Evolutionary conservation across 1,140 invertebrate species (phyloP), one percentile per base, ranked within the genome.

Genomic region (Zeugodacus cucurbitae): DNA sequence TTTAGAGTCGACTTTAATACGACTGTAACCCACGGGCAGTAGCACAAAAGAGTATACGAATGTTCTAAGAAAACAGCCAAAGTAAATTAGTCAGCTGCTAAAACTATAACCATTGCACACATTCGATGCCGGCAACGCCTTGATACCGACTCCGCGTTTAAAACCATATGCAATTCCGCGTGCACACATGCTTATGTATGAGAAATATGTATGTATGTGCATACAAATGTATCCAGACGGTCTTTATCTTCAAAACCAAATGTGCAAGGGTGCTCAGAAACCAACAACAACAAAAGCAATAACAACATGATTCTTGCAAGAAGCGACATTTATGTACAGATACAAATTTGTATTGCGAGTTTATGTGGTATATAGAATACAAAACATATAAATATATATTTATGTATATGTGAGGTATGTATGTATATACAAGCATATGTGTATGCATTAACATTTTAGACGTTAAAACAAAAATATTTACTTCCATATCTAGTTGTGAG

Each of bases 401-500:
- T 48, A 5, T 48, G 10, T 0, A 10, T 11, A 2, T 48, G 1
- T 48, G 10, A 48, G 10, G 3, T 11, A 70, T 37, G 64, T 37
- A 70, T 37, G 26, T 34, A 64, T 29, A n/a, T 64, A n/a, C 26
- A n/a, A 7, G 11, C 34, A 37, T 74, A 8, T 74, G 34, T 74
- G 8, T n/a, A 74, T 37, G 34, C 34, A 37, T 62, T 26, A 37
- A 41, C 32, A 22, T 74, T 32, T 70, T 34, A 70, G 64, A 70
- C 64, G 32, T 70, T 70, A 70, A 74, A 74, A 74, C 67, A 37
- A 74, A 74, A 74, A 74, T 74, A 74, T 74, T 74, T 74, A 74
- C 67, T 41, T 74, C 67, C 67, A 74, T 74, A 74, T 74, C 67
- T 20, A n/a, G 32, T 32, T 22, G 67, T 70, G 67, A 74, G 67